These are phyloP conservation scores for Drosophila sp. DNA, from an alignment of 1,140 invertebrate genomes.

Conservation along the genomic window DNA sequence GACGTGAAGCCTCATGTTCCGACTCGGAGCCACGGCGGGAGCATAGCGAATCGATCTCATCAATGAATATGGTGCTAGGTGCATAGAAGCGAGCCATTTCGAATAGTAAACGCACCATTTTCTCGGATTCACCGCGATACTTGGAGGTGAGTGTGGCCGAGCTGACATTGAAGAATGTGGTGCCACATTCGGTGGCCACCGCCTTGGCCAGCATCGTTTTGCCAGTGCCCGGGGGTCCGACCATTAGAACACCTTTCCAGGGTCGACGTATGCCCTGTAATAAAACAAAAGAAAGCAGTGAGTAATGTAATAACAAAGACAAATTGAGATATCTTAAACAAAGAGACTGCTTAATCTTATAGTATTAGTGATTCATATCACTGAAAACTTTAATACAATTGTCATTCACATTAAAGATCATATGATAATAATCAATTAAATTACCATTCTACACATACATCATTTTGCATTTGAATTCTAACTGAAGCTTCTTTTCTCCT, in stretches of 20 bases:
- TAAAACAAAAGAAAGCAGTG: not conserved
- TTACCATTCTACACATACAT: not conserved
- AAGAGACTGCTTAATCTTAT: not conserved
- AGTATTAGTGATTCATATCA: no score
- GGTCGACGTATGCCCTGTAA: slow-evolving; percentile 91
- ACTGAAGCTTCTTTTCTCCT: not conserved
- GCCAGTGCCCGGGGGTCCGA: slow-evolving; percentile 91
- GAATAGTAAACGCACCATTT: slow-evolving; percentile 97
- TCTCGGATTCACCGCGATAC: slow-evolving; percentile 99
- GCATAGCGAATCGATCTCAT: slow-evolving; percentile 99
- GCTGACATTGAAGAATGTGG: slow-evolving; percentile 99
- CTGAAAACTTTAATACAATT: not conserved
- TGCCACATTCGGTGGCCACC: slow-evolving; percentile 99
- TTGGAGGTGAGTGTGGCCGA: slow-evolving; percentile 98
- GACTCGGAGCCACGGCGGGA: slow-evolving; percentile 97
- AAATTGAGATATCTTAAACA: not conserved
- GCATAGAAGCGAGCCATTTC: slow-evolving; percentile 99
- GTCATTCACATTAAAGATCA: not conserved
- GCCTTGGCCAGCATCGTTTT: slow-evolving; percentile 99
- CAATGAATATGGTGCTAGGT: slow-evolving; percentile 99
- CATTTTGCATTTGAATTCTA: not conserved
- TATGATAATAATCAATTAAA: slow-evolving; percentile 6
- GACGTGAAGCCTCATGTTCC: slow-evolving; percentile 98
- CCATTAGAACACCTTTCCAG: slow-evolving; percentile 97
- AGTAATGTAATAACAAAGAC: not conserved